Base-by-base conservation (phyloP, 1,140 invertebrate genomes). In the Drosophila pandora region DNA sequence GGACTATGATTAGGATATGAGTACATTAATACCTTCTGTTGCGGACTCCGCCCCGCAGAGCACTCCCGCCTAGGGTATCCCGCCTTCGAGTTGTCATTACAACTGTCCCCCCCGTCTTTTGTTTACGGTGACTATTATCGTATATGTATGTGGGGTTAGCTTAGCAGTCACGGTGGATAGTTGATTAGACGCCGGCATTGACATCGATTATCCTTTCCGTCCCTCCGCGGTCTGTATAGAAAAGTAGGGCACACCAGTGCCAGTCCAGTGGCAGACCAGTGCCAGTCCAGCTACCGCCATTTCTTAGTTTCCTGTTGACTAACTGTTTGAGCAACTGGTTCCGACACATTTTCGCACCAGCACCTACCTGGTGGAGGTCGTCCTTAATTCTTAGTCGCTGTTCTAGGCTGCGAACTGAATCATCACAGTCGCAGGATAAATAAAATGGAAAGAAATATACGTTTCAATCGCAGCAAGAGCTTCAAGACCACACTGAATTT, bases 391-490 rank as follows among this genome's bases (percentile, higher is more conserved):
- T 37, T 25, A 80, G 55, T 76, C 47, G 30, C 71, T 75, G 50
- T 88, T 62, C 41, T 45, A 30, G 39, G 41, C 52, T 52, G 65
- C 50, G 71, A 62, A 49, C 88, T 64, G 62, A 69, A 49, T 47
- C 52, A 76, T 52, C 72, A 34, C 39, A 8, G 5, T 43, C 3
- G 13, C 13, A 43, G 41, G 41, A 43, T 43, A 54, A n/a, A 48
- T 37, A 49, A 8, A 32, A 90, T 91, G 90, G 83, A 90, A 12
- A 82, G 79, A 48, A 90, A 90, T 70, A 81, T 84, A 50, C 80
- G 68, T 25, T 90, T 85, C 61, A 88, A 75, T 45, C 75, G 90
- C n/a, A 91, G 90, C 56, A 91, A 90, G 62, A 91, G 90, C 52
- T 90, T 81, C 17, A 91, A 88, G 53, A 81, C 90, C 25, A 82